These are phyloP conservation scores for mouse (Mus musculus) DNA, from an alignment of 2,113 vertebrate genomes.

Conservation along the genomic window GRCm39 chr5:33496001-33496500, in stretches of 20 bases:
- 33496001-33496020: background rate
- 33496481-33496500: rapidly evolving
- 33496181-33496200: background rate
- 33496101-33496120: slow-evolving; percentile 1
- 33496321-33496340: background rate
- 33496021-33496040: background rate
- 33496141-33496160: background rate
- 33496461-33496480: background rate
- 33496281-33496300: rapidly evolving
- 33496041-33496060: background rate
- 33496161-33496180: rapidly evolving
- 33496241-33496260: background rate
- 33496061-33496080: background rate
- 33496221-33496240: background rate
- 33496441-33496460: background rate
- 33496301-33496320: background rate
- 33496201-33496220: background rate
- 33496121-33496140: background rate
- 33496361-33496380: background rate
- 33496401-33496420: background rate
- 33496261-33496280: too few species aligned
- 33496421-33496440: background rate
- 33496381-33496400: background rate
- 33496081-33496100: background rate
- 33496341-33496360: too few species aligned